Evolutionary conservation across 2,888 invertebrate species (phyloP).

Genomic region (Drosophila yooni): DNA sequence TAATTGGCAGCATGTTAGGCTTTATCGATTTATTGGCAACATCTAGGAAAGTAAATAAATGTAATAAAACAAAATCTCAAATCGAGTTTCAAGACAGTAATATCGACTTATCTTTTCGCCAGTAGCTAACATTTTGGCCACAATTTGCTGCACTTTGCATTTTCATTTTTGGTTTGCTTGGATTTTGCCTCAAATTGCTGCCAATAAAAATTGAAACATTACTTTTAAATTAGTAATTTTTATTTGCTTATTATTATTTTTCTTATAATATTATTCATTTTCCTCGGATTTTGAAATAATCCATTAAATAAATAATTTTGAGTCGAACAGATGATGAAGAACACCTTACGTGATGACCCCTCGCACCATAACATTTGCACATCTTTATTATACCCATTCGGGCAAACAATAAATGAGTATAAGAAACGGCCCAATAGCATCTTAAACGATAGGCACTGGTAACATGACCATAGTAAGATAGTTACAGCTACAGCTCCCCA

Average conservation of each 20-base stretch:
- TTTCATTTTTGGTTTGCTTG: neutral
- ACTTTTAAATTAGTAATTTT: neutral
- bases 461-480: slow-evolving; percentile 73
- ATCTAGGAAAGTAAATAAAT: neutral
- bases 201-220: neutral
- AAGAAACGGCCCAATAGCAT: slow-evolving; percentile 66
- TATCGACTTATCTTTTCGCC: neutral
- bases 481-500: slow-evolving; percentile 44
- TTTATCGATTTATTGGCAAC: neutral
- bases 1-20: neutral
- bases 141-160: neutral
- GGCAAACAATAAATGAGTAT: slow-evolving; percentile 1
- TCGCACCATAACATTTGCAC: neutral
- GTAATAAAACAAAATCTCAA: neutral
- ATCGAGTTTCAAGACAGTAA: neutral
- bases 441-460: slow-evolving; percentile 73
- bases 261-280: no score
- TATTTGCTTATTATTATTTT: neutral
- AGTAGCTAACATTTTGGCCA: neutral
- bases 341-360: neutral
- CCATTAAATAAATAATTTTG: neutral
- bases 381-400: slow-evolving; percentile 3
- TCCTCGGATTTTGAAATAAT: neutral
- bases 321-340: neutral
- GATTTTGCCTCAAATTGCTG: neutral